Evolutionary conservation across 2,888 invertebrate species (phyloP), one percentile per base, ranked within the genome.

Genomic region (Rotaria magnacalcarata): DNA sequence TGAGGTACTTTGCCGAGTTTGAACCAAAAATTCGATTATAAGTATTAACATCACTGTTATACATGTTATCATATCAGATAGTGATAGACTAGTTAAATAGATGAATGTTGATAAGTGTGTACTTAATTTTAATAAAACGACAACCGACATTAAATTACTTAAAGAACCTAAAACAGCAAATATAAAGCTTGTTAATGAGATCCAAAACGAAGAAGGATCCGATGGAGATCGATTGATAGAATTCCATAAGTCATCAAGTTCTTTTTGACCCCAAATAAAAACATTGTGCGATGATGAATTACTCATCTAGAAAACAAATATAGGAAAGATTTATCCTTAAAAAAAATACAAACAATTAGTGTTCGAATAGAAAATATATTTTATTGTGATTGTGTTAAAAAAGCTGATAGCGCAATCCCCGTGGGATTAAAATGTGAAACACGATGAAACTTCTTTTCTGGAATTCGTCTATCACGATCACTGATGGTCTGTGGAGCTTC

Each of bases 41-140:
- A 21, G 47, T 8, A 41, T 34, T 14, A 80, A 47, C 11, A 80
- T 80, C 47, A 80, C 47, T 43, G 80, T 24, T 47, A 80, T 24
- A 80, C 80, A 80, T 47, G 80, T 80, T 43, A 80, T 80, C 80
- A 80, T 80, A 47, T 80, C 80, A 11, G 47, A 47, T 47, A 80
- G 11, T 19, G 80, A 24, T 80, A 80, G 47, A n/a, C 80, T 47
- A 10, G 80, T 80, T 80, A 80, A 80, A 47, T 80, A 80, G 3
- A 80, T 47, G 47, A 80, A 80, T 43, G 80, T 80, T 47, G 80
- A 43, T 47, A 80, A 47, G 16, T 80, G 43, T n/a, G 47, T 24
- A 80, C 80, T 80, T 80, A 80, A 47, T 80, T 47, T 80, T 80
- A 80, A 80, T n/a, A 80, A 14, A n/a, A 80, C 80, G n/a, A 80